These are phyloP conservation scores for Drosophila demipolita DNA, from an alignment of 2,888 invertebrate genomes.

Conservation along the genomic window DNA sequence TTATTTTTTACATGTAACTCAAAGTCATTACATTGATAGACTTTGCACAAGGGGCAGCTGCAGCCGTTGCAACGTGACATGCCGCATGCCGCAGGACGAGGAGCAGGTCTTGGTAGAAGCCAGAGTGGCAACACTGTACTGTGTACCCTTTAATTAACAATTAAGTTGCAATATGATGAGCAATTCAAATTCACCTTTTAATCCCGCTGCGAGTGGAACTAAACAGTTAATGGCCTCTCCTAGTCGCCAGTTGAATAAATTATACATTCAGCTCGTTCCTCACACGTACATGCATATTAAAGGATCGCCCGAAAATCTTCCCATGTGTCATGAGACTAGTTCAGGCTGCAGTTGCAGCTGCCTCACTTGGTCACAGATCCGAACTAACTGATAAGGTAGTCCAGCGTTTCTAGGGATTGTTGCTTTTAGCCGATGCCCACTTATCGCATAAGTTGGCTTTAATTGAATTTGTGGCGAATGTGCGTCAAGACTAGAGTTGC, in stretches of 20 bases:
- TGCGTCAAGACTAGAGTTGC: constrained; percentile 6
- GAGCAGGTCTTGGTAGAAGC: neutral
- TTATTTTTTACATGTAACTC: constrained; percentile 44
- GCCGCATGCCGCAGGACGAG: constrained; percentile 16
- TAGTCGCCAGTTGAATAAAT: constrained; percentile 67
- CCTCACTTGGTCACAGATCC: constrained; percentile 52
- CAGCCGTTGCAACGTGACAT: constrained; percentile 51
- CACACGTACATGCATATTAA: constrained; percentile 62
- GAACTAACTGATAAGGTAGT: constrained; percentile 41
- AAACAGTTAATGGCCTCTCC: constrained; percentile 22
- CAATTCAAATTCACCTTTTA: constrained; percentile 63
- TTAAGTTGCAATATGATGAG: constrained; percentile 74
- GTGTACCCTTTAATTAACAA: constrained; percentile 78
- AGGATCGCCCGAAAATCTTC: constrained; percentile 44
- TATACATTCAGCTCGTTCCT: constrained; percentile 74
- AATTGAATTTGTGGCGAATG: constrained; percentile 66
- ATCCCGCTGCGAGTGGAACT: constrained; percentile 42
- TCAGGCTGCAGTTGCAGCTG: constrained; percentile 38
- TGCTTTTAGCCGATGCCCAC: constrained; percentile 44
- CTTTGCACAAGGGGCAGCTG: constrained; percentile 50
- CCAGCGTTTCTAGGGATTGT: constrained; percentile 40
- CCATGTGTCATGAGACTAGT: constrained; percentile 15
- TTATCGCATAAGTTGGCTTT: constrained; percentile 62
- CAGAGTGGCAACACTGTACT: constrained; percentile 9
- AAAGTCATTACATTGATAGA: constrained; percentile 74